These are phyloP conservation scores for Danaus plexippus DNA, from an alignment of 1,140 invertebrate species.

Conservation along the genomic window DNA sequence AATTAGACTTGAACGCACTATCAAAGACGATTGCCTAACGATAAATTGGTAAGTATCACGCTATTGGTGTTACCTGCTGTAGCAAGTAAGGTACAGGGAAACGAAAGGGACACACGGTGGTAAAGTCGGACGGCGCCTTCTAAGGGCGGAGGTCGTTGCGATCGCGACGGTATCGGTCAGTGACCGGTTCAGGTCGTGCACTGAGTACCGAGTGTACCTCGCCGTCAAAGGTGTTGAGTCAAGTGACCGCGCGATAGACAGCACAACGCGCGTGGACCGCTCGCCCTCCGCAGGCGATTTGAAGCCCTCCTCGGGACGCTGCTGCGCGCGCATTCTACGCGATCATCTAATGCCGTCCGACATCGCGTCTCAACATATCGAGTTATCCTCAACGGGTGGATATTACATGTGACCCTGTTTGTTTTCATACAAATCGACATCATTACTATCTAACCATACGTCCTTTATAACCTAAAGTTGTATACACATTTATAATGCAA, in stretches of 20 bases:
- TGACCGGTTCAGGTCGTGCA: slow-evolving; percentile 40
- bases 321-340: slow-evolving; percentile 56
- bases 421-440: slow-evolving; percentile 11
- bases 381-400: slow-evolving; percentile 46
- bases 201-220: slow-evolving; percentile 40
- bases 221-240: slow-evolving; percentile 48
- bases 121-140: slow-evolving; percentile 18
- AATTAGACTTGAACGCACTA: slow-evolving; percentile 57
- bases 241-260: slow-evolving; percentile 44
- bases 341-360: slow-evolving; percentile 54
- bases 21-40: slow-evolving; percentile 34
- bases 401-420: slow-evolving; percentile 46
- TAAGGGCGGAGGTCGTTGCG: slow-evolving; percentile 34
- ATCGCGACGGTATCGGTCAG: slow-evolving; percentile 48
- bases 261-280: slow-evolving; percentile 51
- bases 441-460: no score
- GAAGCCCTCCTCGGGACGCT: slow-evolving; percentile 62
- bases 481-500: no score
- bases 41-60: slow-evolving; percentile 52
- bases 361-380: slow-evolving; percentile 59
- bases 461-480: no score
- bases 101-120: slow-evolving; percentile 23
- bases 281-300: slow-evolving; percentile 64
- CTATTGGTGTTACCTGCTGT: slow-evolving; percentile 52
- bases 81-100: slow-evolving; percentile 27